Evolutionary conservation across 2,797 vertebrate species (phyloP), one percentile per base, ranked within the genome.

Genomic region (Scleropages formosus): DNA sequence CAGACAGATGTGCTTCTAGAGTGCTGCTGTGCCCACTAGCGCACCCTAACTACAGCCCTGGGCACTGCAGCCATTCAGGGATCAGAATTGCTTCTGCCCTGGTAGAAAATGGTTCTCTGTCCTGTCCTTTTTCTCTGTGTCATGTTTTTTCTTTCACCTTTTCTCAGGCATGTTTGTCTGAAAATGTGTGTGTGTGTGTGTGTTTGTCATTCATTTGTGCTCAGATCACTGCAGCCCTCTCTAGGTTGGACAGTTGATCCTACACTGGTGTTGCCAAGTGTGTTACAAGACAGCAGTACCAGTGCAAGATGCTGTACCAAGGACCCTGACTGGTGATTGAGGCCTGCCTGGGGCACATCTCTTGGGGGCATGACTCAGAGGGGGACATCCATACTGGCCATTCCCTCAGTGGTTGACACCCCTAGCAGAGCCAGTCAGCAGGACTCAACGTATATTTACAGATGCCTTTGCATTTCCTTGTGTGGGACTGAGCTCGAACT

Each of bases 211-310:
- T n/a, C n/a, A n/a, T n/a, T n/a, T n/a, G n/a, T n/a, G n/a, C n/a
- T n/a, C n/a, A n/a, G n/a, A n/a, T n/a, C n/a, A n/a, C n/a, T n/a
- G n/a, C n/a, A n/a, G n/a, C n/a, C n/a, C n/a, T n/a, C n/a, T n/a
- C n/a, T n/a, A n/a, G n/a, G n/a, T n/a, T n/a, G n/a, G n/a, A 18
- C 61, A 63, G 15, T 16, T 31, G 15, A 61, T 69, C 67, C 69
- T 20, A 3, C 20, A 49, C 15, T 71, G 78, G 67, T 82, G 83
- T 84, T 84, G 85, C 85, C 90, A 92, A 88, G 85, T 92, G 91
- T 83, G 90, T 90, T 90, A 86, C 87, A 92, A 92, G 89, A 91
- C 85, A 80, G 85, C 84, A 87, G 87, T 86, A 90, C 89, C 89
- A 91, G 91, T 91, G 88, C 90, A 88, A 88, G 90, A 1, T 22